Evolutionary conservation across 2,113 vertebrate genomes (phyloP).

Genomic region (Pterocles gutturalis): DNA sequence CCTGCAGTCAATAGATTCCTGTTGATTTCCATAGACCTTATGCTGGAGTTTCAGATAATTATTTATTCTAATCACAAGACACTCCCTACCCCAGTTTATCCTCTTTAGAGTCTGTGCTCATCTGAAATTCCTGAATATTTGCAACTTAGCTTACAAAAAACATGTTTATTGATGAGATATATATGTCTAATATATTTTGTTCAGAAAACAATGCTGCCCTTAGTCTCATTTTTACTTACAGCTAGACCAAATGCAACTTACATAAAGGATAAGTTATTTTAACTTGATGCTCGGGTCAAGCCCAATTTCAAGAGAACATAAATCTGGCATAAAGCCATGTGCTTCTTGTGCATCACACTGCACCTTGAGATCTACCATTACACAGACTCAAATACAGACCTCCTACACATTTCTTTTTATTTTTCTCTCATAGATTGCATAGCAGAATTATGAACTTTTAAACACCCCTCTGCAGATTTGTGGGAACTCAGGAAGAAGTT

Average conservation of each 20-base stretch:
- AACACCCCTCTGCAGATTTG: background rate
- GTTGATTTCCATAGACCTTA: constrained; percentile 10
- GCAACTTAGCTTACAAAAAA: background rate
- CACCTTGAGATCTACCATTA: background rate
- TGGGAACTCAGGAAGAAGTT: background rate
- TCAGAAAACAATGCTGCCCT: background rate
- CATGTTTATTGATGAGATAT: background rate
- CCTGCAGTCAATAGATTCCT: background rate
- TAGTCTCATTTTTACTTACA: background rate
- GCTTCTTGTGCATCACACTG: background rate
- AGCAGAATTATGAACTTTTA: background rate
- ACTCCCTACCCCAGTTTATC: background rate
- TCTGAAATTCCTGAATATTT: background rate
- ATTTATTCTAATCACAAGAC: background rate
- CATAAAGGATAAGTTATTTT: background rate
- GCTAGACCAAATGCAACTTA: background rate
- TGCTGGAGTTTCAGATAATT: background rate
- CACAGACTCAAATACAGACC: background rate
- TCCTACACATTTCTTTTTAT: background rate
- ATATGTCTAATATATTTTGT: background rate
- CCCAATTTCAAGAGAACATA: background rate
- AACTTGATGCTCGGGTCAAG: background rate
- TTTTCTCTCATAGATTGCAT: background rate
- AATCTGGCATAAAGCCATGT: background rate
- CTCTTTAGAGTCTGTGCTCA: background rate